Percentiles rank a stretch among this genome's conserved stretches.
Conservation (phyloP, 2,113 vertebrate genomes). For the Sphaerodactylus townsendi region DNA sequence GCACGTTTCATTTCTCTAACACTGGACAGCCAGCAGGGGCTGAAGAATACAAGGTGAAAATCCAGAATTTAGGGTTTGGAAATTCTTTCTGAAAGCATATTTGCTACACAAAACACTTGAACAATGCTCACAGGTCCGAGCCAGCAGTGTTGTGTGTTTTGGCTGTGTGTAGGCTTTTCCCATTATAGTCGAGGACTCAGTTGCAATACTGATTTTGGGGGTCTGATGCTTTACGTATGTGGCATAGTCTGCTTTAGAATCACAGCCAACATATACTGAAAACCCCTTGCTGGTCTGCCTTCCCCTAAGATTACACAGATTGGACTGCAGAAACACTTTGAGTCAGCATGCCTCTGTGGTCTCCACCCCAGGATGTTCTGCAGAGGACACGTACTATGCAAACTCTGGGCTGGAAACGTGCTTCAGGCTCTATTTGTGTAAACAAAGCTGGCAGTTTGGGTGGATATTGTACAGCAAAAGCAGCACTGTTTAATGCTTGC, state of each 20-base stretch:
- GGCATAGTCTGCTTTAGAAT: constrained; percentile 42
- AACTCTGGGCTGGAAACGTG: constrained; percentile 70
- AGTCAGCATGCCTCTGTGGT: constrained; percentile 67
- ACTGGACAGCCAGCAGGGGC: background rate
- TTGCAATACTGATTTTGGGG: background rate
- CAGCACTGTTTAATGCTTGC: constrained; percentile 63
- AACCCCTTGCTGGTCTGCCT: constrained; percentile 70
- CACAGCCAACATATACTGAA: constrained; percentile 63
- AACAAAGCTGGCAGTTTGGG: constrained; percentile 72
- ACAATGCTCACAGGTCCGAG: background rate
- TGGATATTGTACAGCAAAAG: constrained; percentile 67
- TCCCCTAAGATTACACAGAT: constrained; percentile 66
- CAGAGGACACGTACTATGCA: constrained; percentile 69
- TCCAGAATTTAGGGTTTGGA: background rate
- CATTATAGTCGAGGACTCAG: constrained; percentile 33
- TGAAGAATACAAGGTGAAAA: background rate
- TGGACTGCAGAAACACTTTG: constrained; percentile 62
- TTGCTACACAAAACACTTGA: background rate
- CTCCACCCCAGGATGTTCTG: constrained; percentile 69
- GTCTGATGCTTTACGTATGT: constrained; percentile 60
- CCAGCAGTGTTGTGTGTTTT: background rate
- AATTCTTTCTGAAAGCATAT: background rate
- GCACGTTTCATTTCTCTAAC: constrained; percentile 19
- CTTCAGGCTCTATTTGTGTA: constrained; percentile 66
- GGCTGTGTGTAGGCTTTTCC: background rate